phyloP scores from a whole-genome alignment of 2,113 vertebrate genomes.

The Acanthisitta chloris region DNA sequence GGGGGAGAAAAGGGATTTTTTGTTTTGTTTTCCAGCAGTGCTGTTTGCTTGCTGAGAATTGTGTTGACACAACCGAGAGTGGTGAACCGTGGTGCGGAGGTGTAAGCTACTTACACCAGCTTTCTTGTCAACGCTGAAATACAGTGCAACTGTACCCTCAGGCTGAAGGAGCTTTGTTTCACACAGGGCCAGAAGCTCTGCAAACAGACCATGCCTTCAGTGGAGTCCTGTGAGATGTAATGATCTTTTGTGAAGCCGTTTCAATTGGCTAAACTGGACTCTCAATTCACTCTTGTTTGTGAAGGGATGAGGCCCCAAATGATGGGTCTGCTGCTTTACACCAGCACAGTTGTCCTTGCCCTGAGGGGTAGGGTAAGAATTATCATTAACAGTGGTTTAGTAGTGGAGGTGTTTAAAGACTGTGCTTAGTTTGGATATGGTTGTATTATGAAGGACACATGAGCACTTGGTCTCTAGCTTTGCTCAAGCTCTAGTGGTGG shows the following conservation, averaged over 20 bases:
- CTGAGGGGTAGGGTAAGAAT: neutral
- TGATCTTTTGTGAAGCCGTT: neutral
- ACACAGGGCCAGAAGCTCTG: neutral
- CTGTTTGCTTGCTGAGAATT: conserved; percentile 12
- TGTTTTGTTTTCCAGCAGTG: conserved; percentile 32
- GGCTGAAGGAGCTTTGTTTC: neutral
- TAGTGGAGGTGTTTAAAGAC: neutral
- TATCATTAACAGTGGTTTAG: neutral
- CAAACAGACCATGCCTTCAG: neutral
- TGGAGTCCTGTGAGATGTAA: neutral
- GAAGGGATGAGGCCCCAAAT: neutral
- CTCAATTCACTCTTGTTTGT: neutral
- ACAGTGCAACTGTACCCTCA: neutral
- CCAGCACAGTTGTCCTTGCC: neutral
- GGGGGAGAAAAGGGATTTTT: neutral
- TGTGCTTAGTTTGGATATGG: neutral
- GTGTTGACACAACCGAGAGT: conserved; percentile 24
- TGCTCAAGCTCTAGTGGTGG: neutral
- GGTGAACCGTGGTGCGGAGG: conserved; percentile 3
- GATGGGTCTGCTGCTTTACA: neutral
- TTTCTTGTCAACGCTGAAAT: neutral
- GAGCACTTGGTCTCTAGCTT: neutral
- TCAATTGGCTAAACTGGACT: neutral
- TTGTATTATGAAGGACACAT: accelerated
- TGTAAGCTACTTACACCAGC: neutral